phyloP scores from a whole-genome alignment of 2,113 vertebrate species.

The Suricata suricatta region DNA sequence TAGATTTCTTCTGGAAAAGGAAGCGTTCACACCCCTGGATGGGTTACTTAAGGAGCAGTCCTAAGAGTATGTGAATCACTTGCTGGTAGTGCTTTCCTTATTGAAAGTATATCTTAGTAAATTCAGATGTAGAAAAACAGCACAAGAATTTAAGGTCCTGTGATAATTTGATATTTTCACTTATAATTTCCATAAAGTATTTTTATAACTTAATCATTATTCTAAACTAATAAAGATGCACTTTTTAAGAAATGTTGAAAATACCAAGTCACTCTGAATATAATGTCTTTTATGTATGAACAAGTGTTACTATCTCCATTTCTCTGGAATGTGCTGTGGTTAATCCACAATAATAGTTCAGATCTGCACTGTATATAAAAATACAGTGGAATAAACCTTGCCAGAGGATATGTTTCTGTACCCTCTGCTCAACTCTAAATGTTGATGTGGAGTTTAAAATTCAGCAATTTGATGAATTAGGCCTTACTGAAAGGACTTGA shows the following conservation, averaged over 20 bases:
- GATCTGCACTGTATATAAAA: conserved; percentile 21
- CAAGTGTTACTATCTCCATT: conserved; percentile 41
- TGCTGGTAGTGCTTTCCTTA: conserved; percentile 74
- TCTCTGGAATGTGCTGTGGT: conserved; percentile 8
- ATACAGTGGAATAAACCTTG: neutral
- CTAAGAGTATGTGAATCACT: conserved; percentile 77
- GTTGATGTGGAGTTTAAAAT: neutral
- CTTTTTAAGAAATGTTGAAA: conserved; percentile 50
- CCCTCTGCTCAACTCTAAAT: neutral
- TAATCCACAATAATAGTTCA: conserved; percentile 33
- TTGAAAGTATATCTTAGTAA: conserved; percentile 80
- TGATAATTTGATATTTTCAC: conserved; percentile 65
- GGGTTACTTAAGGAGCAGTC: conserved; percentile 82
- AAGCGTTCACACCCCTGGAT: conserved; percentile 76
- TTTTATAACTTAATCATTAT: conserved; percentile 56
- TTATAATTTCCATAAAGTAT: conserved; percentile 48
- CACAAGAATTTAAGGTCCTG: conserved; percentile 66
- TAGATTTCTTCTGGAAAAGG: conserved; percentile 80
- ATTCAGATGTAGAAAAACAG: conserved; percentile 80
- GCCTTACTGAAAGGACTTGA: neutral
- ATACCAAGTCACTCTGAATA: neutral
- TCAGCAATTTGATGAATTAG: neutral
- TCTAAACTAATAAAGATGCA: conserved; percentile 51
- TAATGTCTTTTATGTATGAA: neutral
- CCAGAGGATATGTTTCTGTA: neutral